These are phyloP conservation scores for Polypedilum vanderplanki DNA, from an alignment of 1,140 invertebrate species.

Conservation along the genomic window DNA sequence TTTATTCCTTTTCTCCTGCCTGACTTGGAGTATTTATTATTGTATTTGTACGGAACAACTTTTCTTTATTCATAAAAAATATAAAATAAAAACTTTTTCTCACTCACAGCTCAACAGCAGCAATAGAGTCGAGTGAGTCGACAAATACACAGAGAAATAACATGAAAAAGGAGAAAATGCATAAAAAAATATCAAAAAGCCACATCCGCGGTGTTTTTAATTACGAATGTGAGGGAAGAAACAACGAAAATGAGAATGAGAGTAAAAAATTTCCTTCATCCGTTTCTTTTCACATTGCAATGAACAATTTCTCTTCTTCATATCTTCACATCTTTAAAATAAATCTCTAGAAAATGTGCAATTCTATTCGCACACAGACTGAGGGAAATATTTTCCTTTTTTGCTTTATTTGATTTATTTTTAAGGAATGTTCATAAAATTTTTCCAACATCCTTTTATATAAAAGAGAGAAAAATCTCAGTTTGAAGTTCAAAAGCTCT, in stretches of 20 bases:
- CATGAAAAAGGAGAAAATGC: too few relatives aligned
- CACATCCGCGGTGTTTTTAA: conserved; percentile 1
- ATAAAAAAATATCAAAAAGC: conserved; percentile 13
- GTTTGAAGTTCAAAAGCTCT: too few relatives aligned
- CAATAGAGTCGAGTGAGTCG: neutral
- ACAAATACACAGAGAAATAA: too few relatives aligned
- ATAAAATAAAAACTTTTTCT: neutral
- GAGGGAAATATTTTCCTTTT: neutral
- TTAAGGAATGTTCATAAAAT: neutral
- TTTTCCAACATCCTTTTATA: neutral
- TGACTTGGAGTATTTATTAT: too few relatives aligned
- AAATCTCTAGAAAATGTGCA: conserved; percentile 4
- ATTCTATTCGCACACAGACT: neutral
- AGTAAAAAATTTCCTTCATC: conserved; percentile 1
- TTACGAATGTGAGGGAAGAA: neutral
- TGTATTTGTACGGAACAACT: too few relatives aligned
- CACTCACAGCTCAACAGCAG: neutral
- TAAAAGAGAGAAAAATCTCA: too few relatives aligned
- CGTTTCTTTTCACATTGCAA: neutral
- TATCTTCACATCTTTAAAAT: neutral
- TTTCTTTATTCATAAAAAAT: too few relatives aligned
- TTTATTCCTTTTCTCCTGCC: neutral
- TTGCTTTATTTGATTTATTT: neutral
- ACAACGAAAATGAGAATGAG: neutral
- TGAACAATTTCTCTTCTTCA: neutral